Percentiles rank a stretch among this genome's conserved stretches.
Evolutionary conservation across 2,888 invertebrate genomes (phyloP).

Genomic region (Lasioglossum vierecki): DNA sequence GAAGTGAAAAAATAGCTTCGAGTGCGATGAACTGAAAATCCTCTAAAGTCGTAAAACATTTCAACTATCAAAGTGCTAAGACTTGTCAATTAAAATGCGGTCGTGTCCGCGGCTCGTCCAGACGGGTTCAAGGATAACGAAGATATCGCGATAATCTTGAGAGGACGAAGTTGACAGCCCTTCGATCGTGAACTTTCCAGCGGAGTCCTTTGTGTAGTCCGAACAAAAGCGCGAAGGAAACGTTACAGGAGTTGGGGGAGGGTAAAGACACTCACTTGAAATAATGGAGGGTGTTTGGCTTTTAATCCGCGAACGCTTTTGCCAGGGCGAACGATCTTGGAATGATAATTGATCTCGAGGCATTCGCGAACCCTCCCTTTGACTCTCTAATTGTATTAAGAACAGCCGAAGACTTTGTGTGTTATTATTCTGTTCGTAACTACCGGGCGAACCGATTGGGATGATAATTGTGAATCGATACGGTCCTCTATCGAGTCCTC

Average conservation of each 20-base stretch:
- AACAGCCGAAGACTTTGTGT: not conserved
- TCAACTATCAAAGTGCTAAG: not conserved
- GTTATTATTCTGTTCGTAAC: constrained; percentile 19
- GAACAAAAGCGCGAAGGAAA: constrained; percentile 45
- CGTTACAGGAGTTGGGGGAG: not conserved
- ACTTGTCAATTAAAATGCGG: constrained; percentile 51
- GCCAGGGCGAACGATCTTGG: constrained; percentile 27
- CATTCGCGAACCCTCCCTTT: constrained; percentile 35
- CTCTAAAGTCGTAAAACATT: not conserved
- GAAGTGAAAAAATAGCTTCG: not conserved
- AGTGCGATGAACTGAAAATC: not conserved
- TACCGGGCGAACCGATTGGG: not conserved
- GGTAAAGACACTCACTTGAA: constrained; percentile 37
- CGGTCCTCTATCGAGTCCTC: not conserved
- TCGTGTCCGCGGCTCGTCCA: not conserved
- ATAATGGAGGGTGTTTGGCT: constrained; percentile 54
- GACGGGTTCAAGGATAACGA: constrained; percentile 21
- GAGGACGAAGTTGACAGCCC: constrained; percentile 43
- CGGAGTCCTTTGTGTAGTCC: constrained; percentile 35
- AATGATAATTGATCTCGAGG: constrained; percentile 46
- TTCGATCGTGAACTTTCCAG: constrained; percentile 20
- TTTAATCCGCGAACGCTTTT: constrained; percentile 50
- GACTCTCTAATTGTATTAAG: constrained; percentile 47
- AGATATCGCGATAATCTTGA: constrained; percentile 45
- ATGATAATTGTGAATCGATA: not conserved